Percentiles rank a stretch among this genome's conserved stretches.
Conservation (phyloP, 2,888 invertebrate species). For the Lucinisca nassula region DNA sequence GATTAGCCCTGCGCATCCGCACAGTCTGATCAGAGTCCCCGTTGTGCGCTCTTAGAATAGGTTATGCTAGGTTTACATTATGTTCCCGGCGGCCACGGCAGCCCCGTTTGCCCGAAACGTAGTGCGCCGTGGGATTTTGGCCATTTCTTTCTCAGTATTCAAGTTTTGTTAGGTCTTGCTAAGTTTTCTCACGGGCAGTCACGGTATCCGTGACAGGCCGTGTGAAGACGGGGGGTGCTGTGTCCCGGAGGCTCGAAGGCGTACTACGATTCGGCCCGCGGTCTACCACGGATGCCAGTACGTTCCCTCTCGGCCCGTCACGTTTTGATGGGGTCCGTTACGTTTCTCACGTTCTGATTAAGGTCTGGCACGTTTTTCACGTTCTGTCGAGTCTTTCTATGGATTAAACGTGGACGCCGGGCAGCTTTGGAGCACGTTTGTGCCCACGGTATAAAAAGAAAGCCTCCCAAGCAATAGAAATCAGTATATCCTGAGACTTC, state of each 20-base stretch:
- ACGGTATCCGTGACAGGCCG: not conserved
- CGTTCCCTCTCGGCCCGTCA: not conserved
- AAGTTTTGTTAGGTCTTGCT: not conserved
- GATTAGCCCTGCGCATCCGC: too few species aligned
- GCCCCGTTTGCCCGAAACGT: not conserved
- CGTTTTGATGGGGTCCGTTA: not conserved
- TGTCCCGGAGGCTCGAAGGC: not conserved
- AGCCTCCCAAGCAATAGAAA: too few species aligned
- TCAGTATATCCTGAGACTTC: too few species aligned
- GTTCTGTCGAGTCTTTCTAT: not conserved
- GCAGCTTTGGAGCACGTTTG: too few species aligned
- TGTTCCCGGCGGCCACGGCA: conserved; percentile 1
- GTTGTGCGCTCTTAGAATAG: too few species aligned
- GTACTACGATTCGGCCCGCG: not conserved
- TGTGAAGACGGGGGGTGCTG: not conserved
- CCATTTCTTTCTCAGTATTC: not conserved
- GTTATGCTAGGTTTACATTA: not conserved
- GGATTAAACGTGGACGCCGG: not conserved
- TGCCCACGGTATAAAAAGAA: too few species aligned
- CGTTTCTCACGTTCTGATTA: not conserved
- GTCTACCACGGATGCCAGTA: not conserved
- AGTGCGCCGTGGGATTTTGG: not conserved
- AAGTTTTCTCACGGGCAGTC: not conserved
- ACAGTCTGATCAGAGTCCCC: too few species aligned
- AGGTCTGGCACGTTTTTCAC: not conserved